A percentile compares a stretch with the other conserved stretches of the same genome.
These are phyloP conservation scores for Scylla paramamosain DNA, from an alignment of 1,140 invertebrate species.

Conservation along the genomic window DNA sequence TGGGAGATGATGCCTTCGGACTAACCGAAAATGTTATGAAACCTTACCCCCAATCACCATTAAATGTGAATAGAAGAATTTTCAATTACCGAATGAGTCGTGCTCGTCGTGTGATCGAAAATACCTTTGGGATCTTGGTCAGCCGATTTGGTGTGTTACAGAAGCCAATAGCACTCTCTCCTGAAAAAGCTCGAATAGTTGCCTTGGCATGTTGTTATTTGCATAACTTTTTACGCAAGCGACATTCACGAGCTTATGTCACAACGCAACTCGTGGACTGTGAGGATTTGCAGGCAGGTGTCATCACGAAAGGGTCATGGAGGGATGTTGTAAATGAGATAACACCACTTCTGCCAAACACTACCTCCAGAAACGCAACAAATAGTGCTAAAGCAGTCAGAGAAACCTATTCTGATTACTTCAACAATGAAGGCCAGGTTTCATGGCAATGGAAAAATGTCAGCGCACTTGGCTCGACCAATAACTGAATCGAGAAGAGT, in stretches of 20 bases:
- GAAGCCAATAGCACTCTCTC: not conserved
- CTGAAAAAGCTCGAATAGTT: constrained; percentile 23
- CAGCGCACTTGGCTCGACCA: too few species aligned
- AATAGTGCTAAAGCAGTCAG: too few species aligned
- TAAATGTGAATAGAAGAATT: not conserved
- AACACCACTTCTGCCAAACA: too few species aligned
- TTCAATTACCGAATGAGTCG: not conserved
- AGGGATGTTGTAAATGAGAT: too few species aligned
- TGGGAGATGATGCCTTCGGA: constrained; percentile 30
- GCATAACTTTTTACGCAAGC: not conserved
- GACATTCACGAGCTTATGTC: constrained; percentile 6
- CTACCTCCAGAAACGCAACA: too few species aligned
- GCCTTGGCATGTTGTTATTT: not conserved
- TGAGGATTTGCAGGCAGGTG: too few species aligned
- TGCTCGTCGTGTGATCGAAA: constrained; percentile 17
- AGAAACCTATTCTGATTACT: too few species aligned
- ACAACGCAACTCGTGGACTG: not conserved
- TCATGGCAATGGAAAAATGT: too few species aligned
- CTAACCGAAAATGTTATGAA: constrained; percentile 27
- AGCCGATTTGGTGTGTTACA: constrained; percentile 33
- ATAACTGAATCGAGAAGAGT: too few species aligned
- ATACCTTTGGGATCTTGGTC: constrained; percentile 34
- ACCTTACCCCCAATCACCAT: constrained; percentile 18
- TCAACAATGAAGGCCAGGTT: too few species aligned
- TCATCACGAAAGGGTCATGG: too few species aligned